A percentile compares a stretch with the other conserved stretches of the same genome.
Conservation (phyloP, 2,797 vertebrate genomes). For the Gallinago stenura region DNA sequence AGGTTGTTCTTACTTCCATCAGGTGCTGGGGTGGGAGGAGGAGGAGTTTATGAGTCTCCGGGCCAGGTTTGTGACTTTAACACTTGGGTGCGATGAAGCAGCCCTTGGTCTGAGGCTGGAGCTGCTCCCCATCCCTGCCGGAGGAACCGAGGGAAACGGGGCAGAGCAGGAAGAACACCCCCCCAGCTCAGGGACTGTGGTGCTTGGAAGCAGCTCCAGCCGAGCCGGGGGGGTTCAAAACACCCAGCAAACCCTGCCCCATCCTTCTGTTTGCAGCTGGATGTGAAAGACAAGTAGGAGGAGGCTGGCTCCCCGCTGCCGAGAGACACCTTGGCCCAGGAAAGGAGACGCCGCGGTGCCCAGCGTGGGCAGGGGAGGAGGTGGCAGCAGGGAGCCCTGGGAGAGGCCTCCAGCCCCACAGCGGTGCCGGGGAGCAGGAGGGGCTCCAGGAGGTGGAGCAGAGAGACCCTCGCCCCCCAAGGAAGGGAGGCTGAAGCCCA, state of each 20-base stretch:
- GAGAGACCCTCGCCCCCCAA: neutral
- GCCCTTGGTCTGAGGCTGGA: too few species aligned
- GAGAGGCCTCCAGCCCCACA: neutral
- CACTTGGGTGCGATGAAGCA: neutral
- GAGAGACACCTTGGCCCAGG: neutral
- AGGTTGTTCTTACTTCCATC: neutral
- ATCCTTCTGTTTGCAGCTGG: conserved; percentile 60
- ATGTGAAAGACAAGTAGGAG: conserved; percentile 36
- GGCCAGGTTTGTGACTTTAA: neutral
- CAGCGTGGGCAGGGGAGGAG: neutral
- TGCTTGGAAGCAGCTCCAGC: neutral
- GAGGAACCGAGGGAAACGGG: neutral
- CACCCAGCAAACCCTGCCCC: neutral
- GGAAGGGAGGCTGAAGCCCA: neutral
- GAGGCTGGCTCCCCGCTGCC: neutral
- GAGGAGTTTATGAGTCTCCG: neutral
- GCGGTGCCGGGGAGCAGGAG: neutral
- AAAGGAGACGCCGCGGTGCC: neutral
- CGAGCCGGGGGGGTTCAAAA: neutral
- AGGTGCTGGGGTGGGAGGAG: rapidly evolving
- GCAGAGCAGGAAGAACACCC: neutral
- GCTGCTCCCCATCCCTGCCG: neutral
- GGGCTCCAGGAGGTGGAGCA: neutral
- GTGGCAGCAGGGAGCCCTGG: neutral
- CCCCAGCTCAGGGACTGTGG: neutral